Evolutionary conservation across 2,888 invertebrate species (phyloP).

Genomic region (Lasioglossum malachurum): DNA sequence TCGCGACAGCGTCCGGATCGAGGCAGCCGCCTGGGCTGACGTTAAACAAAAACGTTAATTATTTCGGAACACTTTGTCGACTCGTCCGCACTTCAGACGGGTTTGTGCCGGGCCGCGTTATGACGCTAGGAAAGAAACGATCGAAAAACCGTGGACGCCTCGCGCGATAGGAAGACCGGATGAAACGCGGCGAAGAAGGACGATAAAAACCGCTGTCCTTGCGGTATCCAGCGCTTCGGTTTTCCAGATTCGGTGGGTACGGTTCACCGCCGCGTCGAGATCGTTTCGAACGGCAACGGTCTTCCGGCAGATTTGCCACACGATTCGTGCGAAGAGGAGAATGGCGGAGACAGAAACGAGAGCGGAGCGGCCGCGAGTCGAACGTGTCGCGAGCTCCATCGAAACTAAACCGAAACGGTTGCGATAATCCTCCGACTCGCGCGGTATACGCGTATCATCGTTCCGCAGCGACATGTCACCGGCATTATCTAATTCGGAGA

Average conservation of each 20-base stretch:
- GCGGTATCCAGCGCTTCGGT: neutral
- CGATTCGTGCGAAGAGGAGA: constrained; percentile 6
- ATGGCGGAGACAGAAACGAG: neutral
- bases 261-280: neutral
- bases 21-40: constrained; percentile 25
- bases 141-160: constrained; percentile 14
- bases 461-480: constrained; percentile 50
- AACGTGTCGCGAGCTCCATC: constrained; percentile 46
- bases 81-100: constrained; percentile 55
- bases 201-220: neutral
- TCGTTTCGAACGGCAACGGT: neutral
- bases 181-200: neutral
- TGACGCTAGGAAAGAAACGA: constrained; percentile 50
- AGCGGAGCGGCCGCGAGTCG: neutral
- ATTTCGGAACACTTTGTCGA: constrained; percentile 62
- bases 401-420: constrained; percentile 51
- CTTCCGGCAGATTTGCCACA: constrained; percentile 16
- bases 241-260: neutral
- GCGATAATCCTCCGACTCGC: constrained; percentile 55
- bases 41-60: constrained; percentile 72
- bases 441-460: constrained; percentile 54
- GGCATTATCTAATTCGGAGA: constrained; percentile 57
- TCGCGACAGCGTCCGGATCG: neutral
- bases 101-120: constrained; percentile 63
- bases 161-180: neutral